These are phyloP conservation scores for Sceliomorpha sp. DNA, from an alignment of 2,888 invertebrate genomes.

Conservation along the genomic window DNA sequence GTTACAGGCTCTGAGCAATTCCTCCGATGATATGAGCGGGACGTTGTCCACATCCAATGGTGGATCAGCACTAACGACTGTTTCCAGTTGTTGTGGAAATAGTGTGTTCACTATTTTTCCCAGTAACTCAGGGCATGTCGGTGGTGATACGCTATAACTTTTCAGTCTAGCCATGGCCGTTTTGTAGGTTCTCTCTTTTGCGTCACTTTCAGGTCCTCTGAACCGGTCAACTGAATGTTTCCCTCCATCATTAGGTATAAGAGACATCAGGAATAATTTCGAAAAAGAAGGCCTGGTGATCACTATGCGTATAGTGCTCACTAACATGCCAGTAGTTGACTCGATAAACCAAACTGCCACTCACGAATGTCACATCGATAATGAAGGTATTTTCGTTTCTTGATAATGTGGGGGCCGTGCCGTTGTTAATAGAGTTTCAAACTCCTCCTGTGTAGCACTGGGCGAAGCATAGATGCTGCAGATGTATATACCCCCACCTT, in stretches of 20 bases:
- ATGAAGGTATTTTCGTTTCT: conserved; percentile 2
- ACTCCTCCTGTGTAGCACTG: conserved; percentile 26
- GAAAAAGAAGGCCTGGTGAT: conserved; percentile 1
- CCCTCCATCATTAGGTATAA: too few species aligned
- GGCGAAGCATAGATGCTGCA: conserved; percentile 53
- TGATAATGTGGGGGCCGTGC: not conserved
- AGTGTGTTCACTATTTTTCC: conserved; percentile 41
- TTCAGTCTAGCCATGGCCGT: conserved; percentile 37
- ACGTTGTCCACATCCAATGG: too few species aligned
- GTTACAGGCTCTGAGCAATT: conserved; percentile 35
- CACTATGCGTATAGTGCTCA: not conserved
- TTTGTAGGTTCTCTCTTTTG: too few species aligned
- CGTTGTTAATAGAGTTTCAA: conserved; percentile 31
- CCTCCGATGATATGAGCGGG: conserved; percentile 34
- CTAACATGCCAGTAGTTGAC: not conserved
- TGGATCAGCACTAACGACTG: too few species aligned
- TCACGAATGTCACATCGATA: conserved; percentile 1
- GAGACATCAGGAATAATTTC: too few species aligned
- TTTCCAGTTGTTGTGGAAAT: conserved; percentile 40
- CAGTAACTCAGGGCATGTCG: conserved; percentile 43
- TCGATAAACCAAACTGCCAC: not conserved
- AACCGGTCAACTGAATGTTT: too few species aligned
- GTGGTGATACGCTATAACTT: conserved; percentile 13
- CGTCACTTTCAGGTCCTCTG: too few species aligned
- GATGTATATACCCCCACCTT: conserved; percentile 32